Percentiles rank a stretch among this genome's conserved stretches.
Evolutionary conservation across 2,888 invertebrate species (phyloP).

Genomic region (Eucera pruinosa): DNA sequence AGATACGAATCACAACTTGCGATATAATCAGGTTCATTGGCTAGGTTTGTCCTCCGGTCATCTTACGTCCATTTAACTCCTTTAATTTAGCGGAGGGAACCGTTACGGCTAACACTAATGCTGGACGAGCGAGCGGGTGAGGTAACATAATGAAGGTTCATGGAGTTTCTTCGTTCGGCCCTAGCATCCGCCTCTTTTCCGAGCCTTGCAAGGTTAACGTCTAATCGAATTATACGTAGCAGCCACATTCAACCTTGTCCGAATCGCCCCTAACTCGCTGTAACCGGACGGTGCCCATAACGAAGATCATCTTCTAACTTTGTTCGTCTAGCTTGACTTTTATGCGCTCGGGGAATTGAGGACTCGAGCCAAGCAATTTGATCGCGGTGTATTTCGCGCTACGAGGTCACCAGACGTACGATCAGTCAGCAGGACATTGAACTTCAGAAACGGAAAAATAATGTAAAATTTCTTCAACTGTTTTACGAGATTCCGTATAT

Average conservation of each 20-base stretch:
- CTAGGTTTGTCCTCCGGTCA: slow-evolving; percentile 73
- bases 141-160: slow-evolving; percentile 83
- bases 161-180: slow-evolving; percentile 75
- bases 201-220: slow-evolving; percentile 76
- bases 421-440: no score
- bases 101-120: slow-evolving; percentile 81
- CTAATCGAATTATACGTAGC: slow-evolving; percentile 82
- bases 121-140: slow-evolving; percentile 76
- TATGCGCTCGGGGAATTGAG: slow-evolving; percentile 17
- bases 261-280: slow-evolving; percentile 49
- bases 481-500: no score
- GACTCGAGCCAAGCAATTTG: slow-evolving; percentile 2
- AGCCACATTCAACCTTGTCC: slow-evolving; percentile 72
- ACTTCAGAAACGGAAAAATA: no score
- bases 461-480: no score
- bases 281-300: slow-evolving; percentile 53
- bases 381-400: slow-evolving; percentile 7
- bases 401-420: no score
- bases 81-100: slow-evolving; percentile 81
- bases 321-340: slow-evolving; percentile 20
- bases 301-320: slow-evolving; percentile 62
- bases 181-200: slow-evolving; percentile 70
- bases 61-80: slow-evolving; percentile 80
- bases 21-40: slow-evolving; percentile 73
- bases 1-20: slow-evolving; percentile 68